Percentiles rank a stretch among this genome's conserved stretches.
These are phyloP conservation scores for Maconellicoccus hirsutus DNA, from an alignment of 1,140 invertebrate genomes.

Conservation along the genomic window DNA sequence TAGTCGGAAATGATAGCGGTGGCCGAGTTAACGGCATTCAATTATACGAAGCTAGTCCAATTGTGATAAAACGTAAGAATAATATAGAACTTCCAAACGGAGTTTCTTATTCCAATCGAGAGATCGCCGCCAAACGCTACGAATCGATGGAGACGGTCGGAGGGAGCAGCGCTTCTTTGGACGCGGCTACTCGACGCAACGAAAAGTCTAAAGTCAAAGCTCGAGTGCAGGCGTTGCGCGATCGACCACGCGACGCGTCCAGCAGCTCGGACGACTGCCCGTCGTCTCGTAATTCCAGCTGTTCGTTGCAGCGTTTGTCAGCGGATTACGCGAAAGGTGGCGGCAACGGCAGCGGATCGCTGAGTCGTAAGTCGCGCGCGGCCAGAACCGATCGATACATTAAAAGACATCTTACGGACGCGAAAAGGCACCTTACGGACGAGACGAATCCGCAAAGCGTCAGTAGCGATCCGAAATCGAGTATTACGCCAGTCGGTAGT, in stretches of 20 bases:
- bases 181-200: conserved; percentile 40
- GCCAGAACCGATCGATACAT: conserved; percentile 67
- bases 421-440: conserved; percentile 42
- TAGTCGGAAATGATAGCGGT: not conserved
- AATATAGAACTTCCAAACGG: conserved; percentile 29
- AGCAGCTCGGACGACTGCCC: not conserved
- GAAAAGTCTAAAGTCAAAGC: conserved; percentile 47
- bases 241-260: conserved; percentile 46
- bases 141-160: conserved; percentile 22
- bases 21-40: not conserved
- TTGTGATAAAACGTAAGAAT: conserved; percentile 5
- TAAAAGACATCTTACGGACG: conserved; percentile 55
- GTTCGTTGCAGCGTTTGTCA: conserved; percentile 32
- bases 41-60: conserved; percentile 11
- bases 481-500: conserved; percentile 20
- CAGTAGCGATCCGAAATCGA: conserved; percentile 8
- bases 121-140: conserved; percentile 27
- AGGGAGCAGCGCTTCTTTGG: conserved; percentile 33
- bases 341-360: conserved; percentile 44
- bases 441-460: not conserved
- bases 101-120: conserved; percentile 29
- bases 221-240: conserved; percentile 48
- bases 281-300: conserved; percentile 49
- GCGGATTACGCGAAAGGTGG: conserved; percentile 29
- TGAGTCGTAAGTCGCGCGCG: conserved; percentile 43